These are phyloP conservation scores for Misgurnus anguillicaudatus DNA, from an alignment of 2,113 vertebrate species.

Conservation along the genomic window DNA sequence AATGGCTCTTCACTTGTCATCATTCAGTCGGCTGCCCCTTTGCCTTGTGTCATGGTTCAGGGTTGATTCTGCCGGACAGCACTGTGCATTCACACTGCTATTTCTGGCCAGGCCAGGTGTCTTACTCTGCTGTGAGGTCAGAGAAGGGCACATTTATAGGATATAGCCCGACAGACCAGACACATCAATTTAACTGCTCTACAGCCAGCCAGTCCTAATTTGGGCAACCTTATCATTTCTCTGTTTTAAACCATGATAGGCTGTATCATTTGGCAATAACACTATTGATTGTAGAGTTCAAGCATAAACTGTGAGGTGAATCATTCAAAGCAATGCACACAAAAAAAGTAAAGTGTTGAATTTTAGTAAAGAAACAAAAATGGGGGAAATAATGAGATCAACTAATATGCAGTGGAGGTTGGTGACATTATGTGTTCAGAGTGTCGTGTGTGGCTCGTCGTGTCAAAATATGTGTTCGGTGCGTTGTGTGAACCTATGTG, in stretches of 20 bases:
- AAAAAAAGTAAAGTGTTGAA: neutral
- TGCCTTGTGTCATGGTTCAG: conserved; percentile 57
- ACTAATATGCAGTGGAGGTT: too few relatives aligned
- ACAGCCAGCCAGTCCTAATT: conserved; percentile 16
- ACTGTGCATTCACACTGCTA: conserved; percentile 69
- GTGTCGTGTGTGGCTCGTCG: too few relatives aligned
- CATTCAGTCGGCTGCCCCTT: conserved; percentile 42
- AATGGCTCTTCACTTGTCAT: conserved; percentile 59
- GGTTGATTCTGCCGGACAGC: conserved; percentile 58
- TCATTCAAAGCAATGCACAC: neutral
- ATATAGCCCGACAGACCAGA: conserved; percentile 30
- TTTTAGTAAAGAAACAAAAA: neutral
- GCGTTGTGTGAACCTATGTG: too few relatives aligned
- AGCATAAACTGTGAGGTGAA: neutral
- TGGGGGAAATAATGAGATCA: neutral
- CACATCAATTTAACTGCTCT: conserved; percentile 15
- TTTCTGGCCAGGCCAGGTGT: conserved; percentile 63
- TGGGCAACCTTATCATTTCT: neutral
- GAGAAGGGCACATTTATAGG: conserved; percentile 49
- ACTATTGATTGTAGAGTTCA: neutral
- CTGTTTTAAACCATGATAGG: neutral
- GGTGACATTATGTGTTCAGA: too few relatives aligned
- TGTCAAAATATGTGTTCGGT: too few relatives aligned
- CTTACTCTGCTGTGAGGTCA: conserved; percentile 61
- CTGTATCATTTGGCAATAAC: neutral